Evolutionary conservation across 2,888 invertebrate species (phyloP), one percentile per base, ranked within the genome.

Genomic region (Flexamia atlantica): DNA sequence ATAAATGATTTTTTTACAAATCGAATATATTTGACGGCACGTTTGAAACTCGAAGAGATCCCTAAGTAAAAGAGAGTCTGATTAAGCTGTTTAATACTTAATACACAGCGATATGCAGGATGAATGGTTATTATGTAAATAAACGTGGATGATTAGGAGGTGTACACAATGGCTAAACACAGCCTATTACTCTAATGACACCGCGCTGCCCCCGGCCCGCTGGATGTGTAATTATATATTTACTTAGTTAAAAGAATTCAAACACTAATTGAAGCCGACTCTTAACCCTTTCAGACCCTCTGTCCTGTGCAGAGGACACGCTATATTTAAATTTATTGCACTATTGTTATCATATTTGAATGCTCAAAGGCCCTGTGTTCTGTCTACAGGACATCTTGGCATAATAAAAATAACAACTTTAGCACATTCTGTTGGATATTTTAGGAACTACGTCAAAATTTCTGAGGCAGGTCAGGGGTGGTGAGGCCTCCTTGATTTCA

Each of bases 171-270:
- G 64, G 64, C 12, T 64, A 64, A 64, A 64, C 64, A 64, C 64
- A 12, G 30, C 64, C 30, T 64, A 64, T 64, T 28, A 64, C 64
- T 28, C 28, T 28, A 64, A 64, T 64, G 64, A 30, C 28, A 53
- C 23, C 2, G 3, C 53, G 9, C n/a, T n/a, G n/a, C 53, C 14
- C 10, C 28, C 57, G 23, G 4, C 23, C 2, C 9, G 50, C 57
- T 57, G 57, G 57, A 46, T 46, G 50, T 57, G 23, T 57, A 64
- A 64, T 64, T 64, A 64, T 30, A 64, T 64, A 64, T 64, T 64
- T 64, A 64, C 64, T 64, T 64, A 28, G 30, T 64, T 64, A 64
- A 64, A 64, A 30, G 28, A 30, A 64, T 64, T 57, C 23, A 57
- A 64, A 25, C 28, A 25, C 28, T 64, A 64, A 64, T 30, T 28